Conservation (phyloP, 2,888 invertebrate species). For the Philopedon plagiatum region DNA sequence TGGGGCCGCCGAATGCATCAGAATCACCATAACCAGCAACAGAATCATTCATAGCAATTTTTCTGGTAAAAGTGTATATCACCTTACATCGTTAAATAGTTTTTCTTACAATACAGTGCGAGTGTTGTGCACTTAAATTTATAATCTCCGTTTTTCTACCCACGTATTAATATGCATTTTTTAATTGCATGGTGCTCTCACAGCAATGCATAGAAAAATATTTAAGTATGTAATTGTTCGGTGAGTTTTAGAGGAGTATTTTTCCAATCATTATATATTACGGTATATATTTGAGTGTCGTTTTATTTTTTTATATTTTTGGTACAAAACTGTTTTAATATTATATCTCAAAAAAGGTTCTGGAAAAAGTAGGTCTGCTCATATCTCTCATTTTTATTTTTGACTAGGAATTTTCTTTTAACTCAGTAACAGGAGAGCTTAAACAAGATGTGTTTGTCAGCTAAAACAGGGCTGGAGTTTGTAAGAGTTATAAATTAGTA, state of each 20-base stretch:
- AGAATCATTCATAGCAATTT: constrained; percentile 67
- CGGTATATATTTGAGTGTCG: constrained; percentile 19
- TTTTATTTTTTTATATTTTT: constrained; percentile 28
- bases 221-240: constrained; percentile 12
- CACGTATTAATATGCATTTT: background rate
- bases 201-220: background rate
- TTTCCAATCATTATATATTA: constrained; percentile 17
- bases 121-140: background rate
- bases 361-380: constrained; percentile 8
- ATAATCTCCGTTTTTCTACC: background rate
- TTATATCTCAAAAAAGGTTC: background rate
- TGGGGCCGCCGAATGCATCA: constrained; percentile 82
- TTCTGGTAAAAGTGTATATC: constrained; percentile 33
- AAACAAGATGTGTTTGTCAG: background rate
- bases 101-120: background rate
- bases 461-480: background rate
- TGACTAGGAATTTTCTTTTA: background rate
- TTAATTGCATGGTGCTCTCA: background rate
- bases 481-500: background rate
- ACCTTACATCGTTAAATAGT: constrained; percentile 1
- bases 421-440: background rate
- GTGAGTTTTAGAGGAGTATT: constrained; percentile 22
- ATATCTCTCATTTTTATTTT: constrained; percentile 10
- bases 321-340: constrained; percentile 3
- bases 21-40: constrained; percentile 71